These are phyloP conservation scores for Stichodactyla mertensii DNA, from an alignment of 64 coral and sea anemone genomes.

Conservation along the genomic window DNA sequence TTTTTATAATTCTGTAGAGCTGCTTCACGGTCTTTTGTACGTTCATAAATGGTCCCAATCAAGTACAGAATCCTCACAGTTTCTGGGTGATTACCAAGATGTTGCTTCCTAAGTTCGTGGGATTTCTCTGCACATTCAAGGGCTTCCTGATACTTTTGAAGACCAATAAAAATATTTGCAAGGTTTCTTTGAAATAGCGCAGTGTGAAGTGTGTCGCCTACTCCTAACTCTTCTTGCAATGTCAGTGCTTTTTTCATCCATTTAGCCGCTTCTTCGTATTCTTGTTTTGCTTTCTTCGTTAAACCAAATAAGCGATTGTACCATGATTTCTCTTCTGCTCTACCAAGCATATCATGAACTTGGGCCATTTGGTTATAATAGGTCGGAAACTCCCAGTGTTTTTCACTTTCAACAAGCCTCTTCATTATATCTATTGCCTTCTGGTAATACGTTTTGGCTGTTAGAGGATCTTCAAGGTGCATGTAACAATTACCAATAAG, in stretches of 20 bases:
- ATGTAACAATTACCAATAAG: conserved; percentile 17
- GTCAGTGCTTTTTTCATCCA: conserved; percentile 33
- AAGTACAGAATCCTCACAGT: conserved; percentile 44
- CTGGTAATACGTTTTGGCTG: not conserved
- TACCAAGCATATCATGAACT: conserved; percentile 26
- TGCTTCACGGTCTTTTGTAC: not conserved
- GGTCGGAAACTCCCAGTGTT: conserved; percentile 37
- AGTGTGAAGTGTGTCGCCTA: conserved; percentile 28
- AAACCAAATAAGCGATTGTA: not conserved
- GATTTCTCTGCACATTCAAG: conserved; percentile 30
- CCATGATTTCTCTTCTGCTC: not conserved
- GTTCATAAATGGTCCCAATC: conserved; percentile 41
- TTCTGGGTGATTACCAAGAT: conserved; percentile 36
- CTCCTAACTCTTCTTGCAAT: conserved; percentile 27
- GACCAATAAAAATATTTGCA: conserved; percentile 31
- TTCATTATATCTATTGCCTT: not conserved
- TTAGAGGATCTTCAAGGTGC: not conserved
- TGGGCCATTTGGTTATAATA: conserved; percentile 44
- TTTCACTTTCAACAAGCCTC: not conserved
- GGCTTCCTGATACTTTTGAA: conserved; percentile 21
- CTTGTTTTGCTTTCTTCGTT: not conserved
- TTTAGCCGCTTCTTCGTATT: conserved; percentile 18
- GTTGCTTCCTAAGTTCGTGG: conserved; percentile 18
- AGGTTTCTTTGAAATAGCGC: conserved; percentile 41
- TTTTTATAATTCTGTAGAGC: conserved; percentile 42